phyloP scores from a whole-genome alignment of 2,797 vertebrate species.

The Emys orbicularis region DNA sequence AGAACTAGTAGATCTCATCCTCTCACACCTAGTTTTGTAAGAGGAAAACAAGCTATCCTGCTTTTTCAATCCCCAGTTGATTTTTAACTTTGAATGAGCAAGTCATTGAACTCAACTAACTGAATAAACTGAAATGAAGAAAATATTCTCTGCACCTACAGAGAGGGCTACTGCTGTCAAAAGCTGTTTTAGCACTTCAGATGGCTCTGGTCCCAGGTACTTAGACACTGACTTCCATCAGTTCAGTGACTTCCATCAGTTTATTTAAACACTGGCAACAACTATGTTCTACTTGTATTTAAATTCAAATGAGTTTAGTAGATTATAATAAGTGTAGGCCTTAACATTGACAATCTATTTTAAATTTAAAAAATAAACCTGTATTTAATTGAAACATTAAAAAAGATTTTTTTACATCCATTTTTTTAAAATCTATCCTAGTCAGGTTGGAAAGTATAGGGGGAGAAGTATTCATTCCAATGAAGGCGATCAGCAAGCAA shows the following conservation, averaged over 20 bases:
- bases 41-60: background rate
- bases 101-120: background rate
- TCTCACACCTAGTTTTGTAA: background rate
- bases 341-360: background rate
- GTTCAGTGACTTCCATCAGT: background rate
- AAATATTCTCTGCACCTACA: background rate
- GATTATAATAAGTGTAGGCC: background rate
- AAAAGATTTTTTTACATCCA: background rate
- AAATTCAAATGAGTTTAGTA: background rate
- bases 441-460: background rate
- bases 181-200: background rate
- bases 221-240: background rate
- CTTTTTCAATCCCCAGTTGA: background rate
- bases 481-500: background rate
- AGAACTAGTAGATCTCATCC: background rate
- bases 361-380: background rate
- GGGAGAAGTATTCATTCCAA: background rate
- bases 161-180: background rate
- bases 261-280: background rate
- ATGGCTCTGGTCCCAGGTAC: background rate
- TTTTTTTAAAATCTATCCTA: background rate
- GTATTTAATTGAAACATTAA: background rate
- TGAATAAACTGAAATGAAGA: background rate
- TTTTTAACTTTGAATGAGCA: background rate
- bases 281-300: background rate